phyloP scores from a whole-genome alignment of 2,797 vertebrate genomes.

The Anguilla anguilla region DNA sequence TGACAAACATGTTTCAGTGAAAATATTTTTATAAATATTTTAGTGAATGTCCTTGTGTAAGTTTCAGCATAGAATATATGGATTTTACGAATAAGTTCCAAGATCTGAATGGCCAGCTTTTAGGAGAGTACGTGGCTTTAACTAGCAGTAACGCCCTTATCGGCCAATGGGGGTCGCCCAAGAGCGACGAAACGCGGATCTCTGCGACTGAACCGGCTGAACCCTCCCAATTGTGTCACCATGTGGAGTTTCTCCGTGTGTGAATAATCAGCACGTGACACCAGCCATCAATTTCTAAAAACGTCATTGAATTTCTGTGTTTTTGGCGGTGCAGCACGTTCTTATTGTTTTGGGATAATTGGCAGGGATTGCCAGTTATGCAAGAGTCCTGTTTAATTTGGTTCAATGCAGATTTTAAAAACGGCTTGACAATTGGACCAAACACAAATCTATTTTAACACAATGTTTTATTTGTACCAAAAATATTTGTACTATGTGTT shows the following conservation, averaged over 20 bases:
- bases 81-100: too few species aligned
- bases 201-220: too few species aligned
- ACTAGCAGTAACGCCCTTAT: too few species aligned
- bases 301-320: background rate
- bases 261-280: background rate
- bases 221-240: too few species aligned
- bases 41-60: too few species aligned
- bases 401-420: background rate
- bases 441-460: background rate
- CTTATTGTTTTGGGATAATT: background rate
- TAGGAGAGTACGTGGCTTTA: too few species aligned
- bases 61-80: too few species aligned
- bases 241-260: background rate
- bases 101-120: too few species aligned
- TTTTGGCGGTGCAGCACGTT: background rate
- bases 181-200: too few species aligned
- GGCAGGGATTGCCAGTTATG: background rate
- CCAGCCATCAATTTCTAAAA: background rate
- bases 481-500: background rate
- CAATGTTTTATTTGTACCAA: background rate
- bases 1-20: too few species aligned
- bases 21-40: too few species aligned
- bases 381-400: background rate
- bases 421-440: background rate
- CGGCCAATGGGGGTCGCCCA: too few species aligned